These are phyloP conservation scores for Platyscapa corneri DNA, from an alignment of 1,140 invertebrate genomes.

Conservation along the genomic window DNA sequence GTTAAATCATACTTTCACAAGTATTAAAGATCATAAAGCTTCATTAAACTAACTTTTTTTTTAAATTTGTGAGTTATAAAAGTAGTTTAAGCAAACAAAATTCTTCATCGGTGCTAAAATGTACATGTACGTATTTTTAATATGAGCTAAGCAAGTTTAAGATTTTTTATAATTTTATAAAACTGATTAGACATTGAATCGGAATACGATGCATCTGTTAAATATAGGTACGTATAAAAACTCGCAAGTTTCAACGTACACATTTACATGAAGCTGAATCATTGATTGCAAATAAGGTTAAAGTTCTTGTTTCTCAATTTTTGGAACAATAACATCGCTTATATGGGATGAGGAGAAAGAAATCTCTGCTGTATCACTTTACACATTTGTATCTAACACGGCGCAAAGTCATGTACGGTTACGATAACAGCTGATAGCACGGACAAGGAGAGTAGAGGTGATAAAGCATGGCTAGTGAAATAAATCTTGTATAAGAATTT, in stretches of 20 bases:
- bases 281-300: background rate
- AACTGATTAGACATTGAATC: background rate
- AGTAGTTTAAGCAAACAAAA: background rate
- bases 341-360: background rate
- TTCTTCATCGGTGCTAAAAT: too few species aligned
- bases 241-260: background rate
- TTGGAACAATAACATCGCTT: background rate
- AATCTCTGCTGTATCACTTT: background rate
- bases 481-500: background rate
- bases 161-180: background rate
- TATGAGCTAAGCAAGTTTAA: background rate
- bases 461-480: background rate
- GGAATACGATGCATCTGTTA: background rate
- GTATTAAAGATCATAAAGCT: background rate
- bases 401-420: background rate
- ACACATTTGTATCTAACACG: background rate
- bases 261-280: background rate
- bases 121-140: background rate
- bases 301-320: background rate
- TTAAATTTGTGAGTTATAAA: background rate
- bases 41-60: background rate
- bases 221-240: background rate
- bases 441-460: background rate
- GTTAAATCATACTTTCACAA: background rate
- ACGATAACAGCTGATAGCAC: constrained; percentile 44